Evolutionary conservation across 2,888 invertebrate species (phyloP), one percentile per base, ranked within the genome.

Genomic region (Drosophila mayaguana): DNA sequence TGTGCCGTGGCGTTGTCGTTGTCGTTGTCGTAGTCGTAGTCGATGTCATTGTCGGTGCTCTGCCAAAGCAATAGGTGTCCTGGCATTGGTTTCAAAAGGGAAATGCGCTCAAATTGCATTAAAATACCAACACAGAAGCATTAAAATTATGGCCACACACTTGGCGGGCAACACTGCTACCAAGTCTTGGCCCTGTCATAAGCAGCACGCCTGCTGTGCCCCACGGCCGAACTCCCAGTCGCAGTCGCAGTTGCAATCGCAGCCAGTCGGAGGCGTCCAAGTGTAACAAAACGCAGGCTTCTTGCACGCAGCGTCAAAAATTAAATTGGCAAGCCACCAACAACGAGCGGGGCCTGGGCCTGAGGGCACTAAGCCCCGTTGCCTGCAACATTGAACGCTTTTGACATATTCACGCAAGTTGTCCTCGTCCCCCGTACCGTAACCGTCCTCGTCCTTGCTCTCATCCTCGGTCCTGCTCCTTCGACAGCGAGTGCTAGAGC

Each of bases 291-390:
- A 74, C 81, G 83, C 70, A 73, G 83, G 79, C 82, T 74, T 73
- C 85, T 78, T 63, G 80, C 91, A 90, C 80, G 90, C 91, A 89
- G 91, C 79, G 80, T 83, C 78, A 81, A 84, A 88, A 90, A 91
- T 92, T 90, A 90, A 92, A 90, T 92, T 91, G 91, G 91, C 92
- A 91, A 78, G 66, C 67, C 78, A 85, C 91, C 92, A 92, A 91
- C 78, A 79, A 73, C 32, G 57, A 61, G 56, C 60, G 28, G 51
- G 38, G 55, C 43, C 43, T 60, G 66, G 51, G 55, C 43, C 43
- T 60, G 66, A 36, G 56, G 57, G 46, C 38, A 63, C 62, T 72
- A 68, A 64, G 69, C 59, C 40, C 34, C 51, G 55, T 56, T 78
- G 85, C 80, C 56, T 74, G 87, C 83, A 85, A 90, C 83, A 82